A percentile compares a stretch with the other conserved stretches of the same genome.
Evolutionary conservation across 1,140 invertebrate genomes (phyloP).

Genomic region (Agrypnia vestita): DNA sequence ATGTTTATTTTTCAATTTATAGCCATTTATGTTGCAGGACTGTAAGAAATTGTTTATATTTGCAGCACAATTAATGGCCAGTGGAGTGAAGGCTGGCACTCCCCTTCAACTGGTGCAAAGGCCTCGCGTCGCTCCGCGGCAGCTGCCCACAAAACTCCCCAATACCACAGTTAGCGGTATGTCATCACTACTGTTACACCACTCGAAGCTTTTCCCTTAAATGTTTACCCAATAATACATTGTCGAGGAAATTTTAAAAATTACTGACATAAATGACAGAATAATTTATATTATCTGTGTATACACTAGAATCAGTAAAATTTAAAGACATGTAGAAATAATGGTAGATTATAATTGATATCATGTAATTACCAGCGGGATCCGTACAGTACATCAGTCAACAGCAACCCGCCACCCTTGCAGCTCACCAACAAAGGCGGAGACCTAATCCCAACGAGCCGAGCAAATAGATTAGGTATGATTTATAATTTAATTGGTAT

Average conservation of each 20-base stretch:
- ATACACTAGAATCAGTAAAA: no score
- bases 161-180: constrained; percentile 48
- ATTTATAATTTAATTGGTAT: constrained; percentile 13
- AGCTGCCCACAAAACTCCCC: constrained; percentile 53
- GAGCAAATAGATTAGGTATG: constrained; percentile 56
- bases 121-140: constrained; percentile 54
- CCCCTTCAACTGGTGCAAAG: constrained; percentile 53
- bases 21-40: no score
- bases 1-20: no score
- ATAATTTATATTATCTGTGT: no score
- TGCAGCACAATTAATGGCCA: constrained; percentile 68
- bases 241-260: no score
- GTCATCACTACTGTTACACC: neutral
- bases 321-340: no score
- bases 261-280: no score
- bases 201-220: no score
- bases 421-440: constrained; percentile 46
- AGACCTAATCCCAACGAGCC: constrained; percentile 56
- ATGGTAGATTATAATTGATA: no score
- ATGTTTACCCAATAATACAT: neutral
- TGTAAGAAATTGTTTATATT: neutral
- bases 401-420: constrained; percentile 20
- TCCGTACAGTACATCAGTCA: constrained; percentile 57
- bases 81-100: constrained; percentile 67
- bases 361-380: constrained; percentile 37